A percentile compares a stretch with the other conserved stretches of the same genome.
Evolutionary conservation across 2,888 invertebrate genomes (phyloP).

Genomic region (Nowickia ferox): DNA sequence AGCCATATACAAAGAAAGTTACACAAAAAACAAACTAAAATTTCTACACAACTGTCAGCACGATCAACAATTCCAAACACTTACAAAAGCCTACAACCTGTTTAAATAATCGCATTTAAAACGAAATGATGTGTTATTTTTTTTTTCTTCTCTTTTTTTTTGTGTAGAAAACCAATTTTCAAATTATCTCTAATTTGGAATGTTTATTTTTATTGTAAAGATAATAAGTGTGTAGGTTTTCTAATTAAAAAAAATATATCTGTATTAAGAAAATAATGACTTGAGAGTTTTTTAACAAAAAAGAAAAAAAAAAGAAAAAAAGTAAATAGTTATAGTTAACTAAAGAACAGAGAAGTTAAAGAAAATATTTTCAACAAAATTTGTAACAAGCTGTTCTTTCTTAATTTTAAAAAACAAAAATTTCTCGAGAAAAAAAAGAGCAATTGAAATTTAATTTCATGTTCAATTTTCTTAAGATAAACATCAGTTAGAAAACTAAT

Average conservation of each 20-base stretch:
- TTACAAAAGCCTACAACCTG: constrained; percentile 61
- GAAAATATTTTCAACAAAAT: neutral
- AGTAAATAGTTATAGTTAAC: neutral
- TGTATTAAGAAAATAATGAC: constrained; percentile 69
- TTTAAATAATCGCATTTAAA: constrained; percentile 33
- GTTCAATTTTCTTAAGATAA: constrained; percentile 61
- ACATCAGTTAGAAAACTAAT: constrained; percentile 48
- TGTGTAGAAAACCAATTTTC: constrained; percentile 67
- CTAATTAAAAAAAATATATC: constrained; percentile 61
- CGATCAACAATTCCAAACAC: constrained; percentile 13
- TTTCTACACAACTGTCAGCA: constrained; percentile 52
- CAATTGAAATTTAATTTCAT: constrained; percentile 50
- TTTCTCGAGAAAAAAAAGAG: constrained; percentile 43
- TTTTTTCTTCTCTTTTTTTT: neutral
- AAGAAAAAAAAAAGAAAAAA: neutral
- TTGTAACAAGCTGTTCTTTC: constrained; percentile 29
- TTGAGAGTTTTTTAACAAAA: constrained; percentile 24
- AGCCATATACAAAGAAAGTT: constrained; percentile 44
- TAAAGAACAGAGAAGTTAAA: neutral
- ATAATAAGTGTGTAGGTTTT: constrained; percentile 58
- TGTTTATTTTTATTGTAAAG: constrained; percentile 65
- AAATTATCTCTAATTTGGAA: constrained; percentile 69
- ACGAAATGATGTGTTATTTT: constrained; percentile 43
- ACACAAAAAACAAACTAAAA: constrained; percentile 12
- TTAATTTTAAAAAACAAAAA: too few relatives aligned